These are phyloP conservation scores for Caenorhabditis sp. DNA, from an alignment of 2,888 invertebrate species.

Conservation along the genomic window DNA sequence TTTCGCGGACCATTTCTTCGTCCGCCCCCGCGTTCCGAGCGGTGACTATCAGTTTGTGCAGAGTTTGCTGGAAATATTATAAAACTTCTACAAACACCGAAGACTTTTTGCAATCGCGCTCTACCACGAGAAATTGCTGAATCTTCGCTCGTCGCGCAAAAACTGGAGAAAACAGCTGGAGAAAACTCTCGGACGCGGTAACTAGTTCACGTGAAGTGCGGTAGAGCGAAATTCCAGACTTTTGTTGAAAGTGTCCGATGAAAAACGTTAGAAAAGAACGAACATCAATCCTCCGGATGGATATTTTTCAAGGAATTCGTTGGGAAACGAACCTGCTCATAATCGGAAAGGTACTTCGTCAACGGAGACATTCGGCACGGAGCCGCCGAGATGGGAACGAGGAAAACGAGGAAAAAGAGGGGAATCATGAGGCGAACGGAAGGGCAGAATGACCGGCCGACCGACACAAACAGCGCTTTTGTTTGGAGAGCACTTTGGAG, in stretches of 20 bases:
- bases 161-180: too few relatives aligned
- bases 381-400: neutral
- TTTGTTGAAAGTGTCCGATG: too few relatives aligned
- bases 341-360: slow-evolving; percentile 37
- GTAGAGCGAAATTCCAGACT: too few relatives aligned
- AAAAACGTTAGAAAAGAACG: too few relatives aligned
- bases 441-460: slow-evolving; percentile 30
- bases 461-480: neutral
- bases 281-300: too few relatives aligned
- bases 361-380: slow-evolving; percentile 59
- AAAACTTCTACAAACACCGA: too few relatives aligned
- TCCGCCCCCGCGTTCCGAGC: slow-evolving; percentile 46
- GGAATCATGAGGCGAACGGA: neutral
- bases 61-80: slow-evolving; percentile 48
- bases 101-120: neutral
- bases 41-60: slow-evolving; percentile 45
- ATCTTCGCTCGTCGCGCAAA: too few relatives aligned
- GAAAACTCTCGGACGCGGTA: too few relatives aligned
- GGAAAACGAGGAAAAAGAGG: slow-evolving; percentile 4
- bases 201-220: too few relatives aligned
- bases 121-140: neutral
- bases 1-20: slow-evolving; percentile 50
- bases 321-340: slow-evolving; percentile 49
- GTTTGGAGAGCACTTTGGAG: slow-evolving; percentile 17
- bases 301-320: too few relatives aligned